Base-by-base conservation (phyloP, 2,888 invertebrate species). In the Chaitophorus viminalis region DNA sequence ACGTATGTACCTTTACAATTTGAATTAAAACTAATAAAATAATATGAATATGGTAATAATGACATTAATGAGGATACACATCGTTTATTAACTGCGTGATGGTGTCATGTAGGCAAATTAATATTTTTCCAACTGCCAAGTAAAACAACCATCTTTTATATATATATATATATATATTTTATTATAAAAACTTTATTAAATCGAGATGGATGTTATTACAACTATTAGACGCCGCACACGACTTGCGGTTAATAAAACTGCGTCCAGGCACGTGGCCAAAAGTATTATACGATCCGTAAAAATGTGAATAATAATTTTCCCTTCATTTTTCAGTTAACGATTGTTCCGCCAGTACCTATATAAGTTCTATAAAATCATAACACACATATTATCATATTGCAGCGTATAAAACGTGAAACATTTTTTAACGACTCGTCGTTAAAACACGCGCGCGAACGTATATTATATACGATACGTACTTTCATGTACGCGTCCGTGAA, bases 1-100 rank as follows among this genome's bases (percentile, higher is more conserved):
- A n/a, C n/a, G n/a, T n/a, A n/a, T n/a, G n/a, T 3, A 65, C 11
- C n/a, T 60, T 36, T 9, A 3, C 25, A 60, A 33, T 21, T 39
- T 11, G 1, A 25, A 29, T 14, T 39, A 29, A 29, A 65, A 79
- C 65, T 79, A 18, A 65, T 79, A 25, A 78, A 78, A 60, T 78
- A 11, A 79, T 65, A 36, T n/a, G 21, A 79, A 79, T 79, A 79
- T 79, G 29, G 65, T 79, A 79, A 65, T 79, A 65, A n/a, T 29
- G 36, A 29, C 65, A 36, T 79, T 21, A 79, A 65, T 36, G 65
- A 65, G 60, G 17, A 60, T 60, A n/a, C 60, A 39, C 65, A n/a
- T 39, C n/a, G 79, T 68, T 81, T 81, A 68, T 68, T 29, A 39
- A 60, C 29, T 29, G 29, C 39, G n/a, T n/a, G 39, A 39, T 18